Conservation (phyloP, 1,140 invertebrate genomes). For the Meteorus sp. region DNA sequence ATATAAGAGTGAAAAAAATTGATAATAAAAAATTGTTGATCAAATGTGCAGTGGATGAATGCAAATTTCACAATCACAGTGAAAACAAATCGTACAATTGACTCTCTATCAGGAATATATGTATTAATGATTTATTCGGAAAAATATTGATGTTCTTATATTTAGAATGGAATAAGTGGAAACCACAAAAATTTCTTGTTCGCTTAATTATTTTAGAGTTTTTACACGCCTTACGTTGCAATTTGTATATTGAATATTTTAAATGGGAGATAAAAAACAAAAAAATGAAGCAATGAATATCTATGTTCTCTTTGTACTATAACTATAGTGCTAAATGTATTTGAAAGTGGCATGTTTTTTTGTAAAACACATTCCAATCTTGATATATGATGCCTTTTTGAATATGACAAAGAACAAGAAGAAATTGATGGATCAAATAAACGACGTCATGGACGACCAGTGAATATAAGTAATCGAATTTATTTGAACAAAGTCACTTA, state of each 20-base stretch:
- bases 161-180: constrained; percentile 13
- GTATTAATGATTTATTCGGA: constrained; percentile 11
- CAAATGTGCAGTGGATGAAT: too few relatives aligned
- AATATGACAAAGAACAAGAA: not conserved
- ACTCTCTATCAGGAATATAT: not conserved
- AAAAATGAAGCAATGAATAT: constrained; percentile 26
- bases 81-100: constrained; percentile 1
- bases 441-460: constrained; percentile 3
- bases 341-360: constrained; percentile 53
- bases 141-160: constrained; percentile 22
- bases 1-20: too few relatives aligned
- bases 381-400: constrained; percentile 27
- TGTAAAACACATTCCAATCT: constrained; percentile 48
- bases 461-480: constrained; percentile 8
- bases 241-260: constrained; percentile 50
- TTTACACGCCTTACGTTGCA: constrained; percentile 39
- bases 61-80: not conserved
- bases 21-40: too few relatives aligned
- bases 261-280: constrained; percentile 39
- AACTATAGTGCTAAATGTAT: constrained; percentile 42
- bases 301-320: constrained; percentile 53
- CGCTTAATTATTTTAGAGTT: constrained; percentile 35
- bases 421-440: not conserved
- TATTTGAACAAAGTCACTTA: not conserved
- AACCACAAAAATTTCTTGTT: constrained; percentile 10